phyloP scores from a whole-genome alignment of 2,797 vertebrate genomes.

The Spinus olivaceus region DNA sequence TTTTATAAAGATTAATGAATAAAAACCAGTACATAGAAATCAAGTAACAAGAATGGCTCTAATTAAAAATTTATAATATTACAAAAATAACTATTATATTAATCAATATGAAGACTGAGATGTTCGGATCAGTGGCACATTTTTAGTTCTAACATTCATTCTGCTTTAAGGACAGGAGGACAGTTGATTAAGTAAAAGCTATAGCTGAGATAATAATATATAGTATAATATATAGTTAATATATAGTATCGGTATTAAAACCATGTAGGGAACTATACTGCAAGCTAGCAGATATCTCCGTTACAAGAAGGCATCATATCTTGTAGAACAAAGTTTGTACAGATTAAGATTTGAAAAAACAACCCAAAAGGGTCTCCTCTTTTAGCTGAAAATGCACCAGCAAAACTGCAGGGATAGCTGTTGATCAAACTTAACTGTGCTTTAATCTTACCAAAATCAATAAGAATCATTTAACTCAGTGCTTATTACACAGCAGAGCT shows the following conservation, averaged over 20 bases:
- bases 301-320: not conserved
- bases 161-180: not conserved
- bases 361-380: not conserved
- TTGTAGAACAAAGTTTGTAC: not conserved
- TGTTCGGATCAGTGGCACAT: slow-evolving; percentile 20
- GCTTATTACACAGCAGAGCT: not conserved
- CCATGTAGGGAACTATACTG: not conserved
- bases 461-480: not conserved
- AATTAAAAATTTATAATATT: slow-evolving; percentile 44
- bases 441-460: not conserved
- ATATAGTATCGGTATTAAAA: not conserved
- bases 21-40: slow-evolving; percentile 5
- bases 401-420: not conserved
- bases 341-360: not conserved
- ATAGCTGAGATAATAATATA: not conserved
- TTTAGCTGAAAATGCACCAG: not conserved
- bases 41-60: slow-evolving; percentile 4
- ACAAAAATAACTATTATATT: slow-evolving; percentile 50
- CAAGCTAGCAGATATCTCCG: not conserved
- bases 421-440: not conserved
- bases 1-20: slow-evolving; percentile 18
- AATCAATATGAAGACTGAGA: slow-evolving; percentile 35
- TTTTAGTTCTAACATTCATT: slow-evolving; percentile 47
- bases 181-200: not conserved
- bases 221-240: not conserved